These are phyloP conservation scores for Leptosomus discolor DNA, from an alignment of 2,113 vertebrate genomes.

Conservation along the genomic window DNA sequence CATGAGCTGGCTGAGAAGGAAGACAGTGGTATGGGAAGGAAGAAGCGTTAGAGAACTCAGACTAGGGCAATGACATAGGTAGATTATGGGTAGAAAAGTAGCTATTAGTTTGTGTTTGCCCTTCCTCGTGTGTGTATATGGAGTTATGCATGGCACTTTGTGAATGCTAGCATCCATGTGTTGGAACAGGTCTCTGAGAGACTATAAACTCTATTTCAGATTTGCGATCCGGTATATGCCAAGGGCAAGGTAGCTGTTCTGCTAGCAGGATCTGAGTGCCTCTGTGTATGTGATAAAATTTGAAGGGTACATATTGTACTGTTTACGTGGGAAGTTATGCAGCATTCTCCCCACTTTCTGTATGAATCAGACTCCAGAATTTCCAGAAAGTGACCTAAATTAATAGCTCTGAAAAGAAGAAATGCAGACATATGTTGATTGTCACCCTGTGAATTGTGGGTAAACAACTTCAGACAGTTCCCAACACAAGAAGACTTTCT, in stretches of 20 bases:
- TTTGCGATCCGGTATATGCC: background rate
- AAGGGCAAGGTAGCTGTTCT: background rate
- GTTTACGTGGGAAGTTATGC: background rate
- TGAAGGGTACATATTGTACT: background rate
- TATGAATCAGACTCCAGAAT: background rate
- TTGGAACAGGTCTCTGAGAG: background rate
- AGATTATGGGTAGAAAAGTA: background rate
- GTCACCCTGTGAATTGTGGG: background rate
- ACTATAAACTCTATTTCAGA: background rate
- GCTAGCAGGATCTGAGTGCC: background rate
- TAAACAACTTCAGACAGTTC: background rate
- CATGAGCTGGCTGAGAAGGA: background rate
- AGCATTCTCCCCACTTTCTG: background rate
- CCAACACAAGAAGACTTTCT: background rate
- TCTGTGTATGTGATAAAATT: background rate
- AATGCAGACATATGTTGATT: background rate
- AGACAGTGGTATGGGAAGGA: background rate
- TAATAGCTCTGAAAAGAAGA: background rate
- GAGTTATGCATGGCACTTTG: background rate
- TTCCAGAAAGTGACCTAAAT: background rate
- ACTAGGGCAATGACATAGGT: background rate
- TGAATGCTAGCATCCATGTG: background rate
- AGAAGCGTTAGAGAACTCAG: background rate
- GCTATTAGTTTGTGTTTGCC: accelerated
- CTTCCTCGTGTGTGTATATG: background rate